phyloP scores from a whole-genome alignment of 1,140 invertebrate genomes.

The Apis dorsata region DNA sequence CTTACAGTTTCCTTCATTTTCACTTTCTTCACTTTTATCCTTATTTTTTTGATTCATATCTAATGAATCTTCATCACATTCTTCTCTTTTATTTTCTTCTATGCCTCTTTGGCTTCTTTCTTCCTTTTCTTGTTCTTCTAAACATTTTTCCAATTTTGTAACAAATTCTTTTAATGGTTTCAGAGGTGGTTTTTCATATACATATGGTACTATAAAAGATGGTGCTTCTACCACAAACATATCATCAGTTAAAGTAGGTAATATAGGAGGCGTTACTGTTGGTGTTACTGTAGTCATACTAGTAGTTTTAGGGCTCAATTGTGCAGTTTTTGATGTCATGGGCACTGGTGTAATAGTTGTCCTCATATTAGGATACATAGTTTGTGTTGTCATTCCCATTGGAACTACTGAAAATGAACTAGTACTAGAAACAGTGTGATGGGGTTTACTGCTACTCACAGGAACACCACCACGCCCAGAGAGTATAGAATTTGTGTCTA shows the following conservation, averaged over 20 bases:
- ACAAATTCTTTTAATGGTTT: constrained; percentile 89
- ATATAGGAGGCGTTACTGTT: constrained; percentile 80
- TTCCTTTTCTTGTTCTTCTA: constrained; percentile 81
- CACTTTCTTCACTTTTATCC: constrained; percentile 72
- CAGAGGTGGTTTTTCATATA: constrained; percentile 93
- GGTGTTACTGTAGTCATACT: constrained; percentile 77
- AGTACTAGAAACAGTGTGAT: constrained; percentile 70
- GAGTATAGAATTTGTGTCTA: constrained; percentile 88
- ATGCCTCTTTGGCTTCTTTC: constrained; percentile 70
- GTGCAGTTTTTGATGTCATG: constrained; percentile 72
- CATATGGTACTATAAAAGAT: constrained; percentile 94
- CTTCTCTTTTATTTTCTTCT: constrained; percentile 69
- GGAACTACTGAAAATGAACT: constrained; percentile 78
- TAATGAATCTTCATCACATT: constrained; percentile 69
- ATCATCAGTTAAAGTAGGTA: constrained; percentile 91
- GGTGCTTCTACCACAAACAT: constrained; percentile 95
- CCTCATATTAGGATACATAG: constrained; percentile 82
- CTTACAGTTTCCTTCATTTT: constrained; percentile 49
- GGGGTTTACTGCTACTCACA: constrained; percentile 74
- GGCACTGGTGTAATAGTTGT: constrained; percentile 83
- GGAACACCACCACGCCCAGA: constrained; percentile 84
- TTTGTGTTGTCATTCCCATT: constrained; percentile 81
- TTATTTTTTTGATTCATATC: constrained; percentile 69
- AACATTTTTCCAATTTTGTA: constrained; percentile 83
- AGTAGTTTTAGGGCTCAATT: constrained; percentile 66